These are phyloP conservation scores for Perccottus glenii DNA, from an alignment of 2,113 vertebrate genomes.

Conservation along the genomic window DNA sequence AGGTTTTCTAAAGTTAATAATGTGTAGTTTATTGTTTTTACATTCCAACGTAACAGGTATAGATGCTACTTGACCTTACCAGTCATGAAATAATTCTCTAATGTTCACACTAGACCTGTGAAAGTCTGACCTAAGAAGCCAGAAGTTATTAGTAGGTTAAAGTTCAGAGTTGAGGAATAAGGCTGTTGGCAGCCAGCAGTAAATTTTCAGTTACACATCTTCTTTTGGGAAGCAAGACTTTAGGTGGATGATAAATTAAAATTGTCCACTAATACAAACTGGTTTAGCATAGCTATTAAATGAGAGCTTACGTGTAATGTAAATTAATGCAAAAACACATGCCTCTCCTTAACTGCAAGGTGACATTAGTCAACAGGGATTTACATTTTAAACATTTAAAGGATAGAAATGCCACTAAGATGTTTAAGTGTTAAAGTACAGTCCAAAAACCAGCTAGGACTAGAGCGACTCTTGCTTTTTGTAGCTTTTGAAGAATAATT, in stretches of 20 bases:
- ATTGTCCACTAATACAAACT: not conserved
- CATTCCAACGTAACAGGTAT: no score
- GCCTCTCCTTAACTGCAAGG: not conserved
- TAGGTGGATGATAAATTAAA: not conserved
- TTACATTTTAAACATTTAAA: constrained; percentile 30
- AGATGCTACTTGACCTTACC: no score
- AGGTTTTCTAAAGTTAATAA: no score
- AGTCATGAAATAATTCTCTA: no score
- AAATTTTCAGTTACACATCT: no score
- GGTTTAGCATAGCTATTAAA: not conserved
- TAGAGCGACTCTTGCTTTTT: not conserved
- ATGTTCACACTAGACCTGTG: no score
- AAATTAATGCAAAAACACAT: not conserved
- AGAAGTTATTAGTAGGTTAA: no score
- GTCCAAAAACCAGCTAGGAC: constrained; percentile 7
- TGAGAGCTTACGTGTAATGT: not conserved
- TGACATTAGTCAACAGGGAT: constrained; percentile 1
- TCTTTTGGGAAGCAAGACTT: no score
- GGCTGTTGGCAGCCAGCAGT: no score
- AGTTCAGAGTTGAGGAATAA: no score
- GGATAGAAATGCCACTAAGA: constrained; percentile 30
- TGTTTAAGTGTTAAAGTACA: constrained; percentile 26
- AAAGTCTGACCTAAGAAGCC: no score
- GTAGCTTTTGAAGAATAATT: constrained; percentile 18
- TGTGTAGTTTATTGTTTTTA: no score